A percentile compares a stretch with the other conserved stretches of the same genome.
Evolutionary conservation across 2,888 invertebrate species (phyloP).

Genomic region (Microctonus brassicae): DNA sequence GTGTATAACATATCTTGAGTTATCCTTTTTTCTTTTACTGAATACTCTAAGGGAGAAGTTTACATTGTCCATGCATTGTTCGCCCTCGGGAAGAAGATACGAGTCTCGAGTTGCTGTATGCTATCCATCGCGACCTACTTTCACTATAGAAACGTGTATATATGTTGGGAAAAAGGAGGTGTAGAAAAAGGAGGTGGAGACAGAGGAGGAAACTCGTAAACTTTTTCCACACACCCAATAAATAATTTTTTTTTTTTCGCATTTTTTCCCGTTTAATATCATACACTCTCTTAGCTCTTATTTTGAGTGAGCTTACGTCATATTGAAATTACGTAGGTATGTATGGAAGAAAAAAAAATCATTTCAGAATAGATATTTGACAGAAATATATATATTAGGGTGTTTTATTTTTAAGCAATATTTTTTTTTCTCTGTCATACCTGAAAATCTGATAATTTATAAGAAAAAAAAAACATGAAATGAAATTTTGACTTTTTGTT

Average conservation of each 20-base stretch:
- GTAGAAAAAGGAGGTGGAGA: not conserved
- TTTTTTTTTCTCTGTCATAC: no score
- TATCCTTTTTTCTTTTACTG: slow-evolving; percentile 1
- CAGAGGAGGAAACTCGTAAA: slow-evolving; percentile 17
- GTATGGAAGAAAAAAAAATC: no score
- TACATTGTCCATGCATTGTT: slow-evolving; percentile 28
- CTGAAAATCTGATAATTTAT: no score
- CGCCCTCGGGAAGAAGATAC: slow-evolving; percentile 30
- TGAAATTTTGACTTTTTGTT: no score
- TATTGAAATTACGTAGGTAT: not conserved
- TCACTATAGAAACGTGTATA: slow-evolving; percentile 35
- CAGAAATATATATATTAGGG: no score
- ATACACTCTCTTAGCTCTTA: not conserved
- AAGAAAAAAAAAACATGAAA: no score
- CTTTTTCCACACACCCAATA: slow-evolving; percentile 29
- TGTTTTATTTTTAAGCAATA: no score
- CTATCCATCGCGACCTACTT: slow-evolving; percentile 45
- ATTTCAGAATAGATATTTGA: no score
- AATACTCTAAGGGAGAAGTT: slow-evolving; percentile 16
- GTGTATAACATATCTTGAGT: slow-evolving; percentile 5
- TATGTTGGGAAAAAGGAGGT: not conserved
- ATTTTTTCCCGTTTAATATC: not conserved
- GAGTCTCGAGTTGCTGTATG: slow-evolving; percentile 28
- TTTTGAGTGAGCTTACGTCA: not conserved
- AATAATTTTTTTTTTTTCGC: slow-evolving; percentile 29